Evolutionary conservation across 2,113 vertebrate genomes (phyloP).

Genomic region (Chrysemys picta): DNA sequence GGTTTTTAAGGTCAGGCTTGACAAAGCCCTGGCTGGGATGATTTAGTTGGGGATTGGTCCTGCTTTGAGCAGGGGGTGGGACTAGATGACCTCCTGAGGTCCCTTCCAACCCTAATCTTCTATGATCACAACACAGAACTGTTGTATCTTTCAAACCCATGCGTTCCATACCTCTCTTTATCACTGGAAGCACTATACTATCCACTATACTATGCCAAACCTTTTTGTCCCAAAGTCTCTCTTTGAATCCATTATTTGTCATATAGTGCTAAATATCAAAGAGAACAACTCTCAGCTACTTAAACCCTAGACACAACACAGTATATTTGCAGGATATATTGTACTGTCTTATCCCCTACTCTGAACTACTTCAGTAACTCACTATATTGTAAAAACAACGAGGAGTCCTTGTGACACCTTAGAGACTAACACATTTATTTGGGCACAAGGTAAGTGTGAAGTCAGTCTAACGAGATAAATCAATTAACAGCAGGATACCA

Average conservation of each 20-base stretch:
- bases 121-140: background rate
- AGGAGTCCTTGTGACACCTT: too few relatives aligned
- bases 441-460: too few relatives aligned
- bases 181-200: background rate
- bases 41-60: too few relatives aligned
- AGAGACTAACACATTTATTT: too few relatives aligned
- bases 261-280: background rate
- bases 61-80: too few relatives aligned
- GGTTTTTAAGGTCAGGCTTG: too few relatives aligned
- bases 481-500: too few relatives aligned
- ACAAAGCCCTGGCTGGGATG: too few relatives aligned
- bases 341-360: background rate
- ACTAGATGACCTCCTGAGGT: too few relatives aligned
- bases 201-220: background rate
- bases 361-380: background rate
- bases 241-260: background rate
- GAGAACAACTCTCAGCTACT: background rate
- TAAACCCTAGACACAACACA: background rate
- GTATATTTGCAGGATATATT: background rate
- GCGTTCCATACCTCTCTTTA: background rate
- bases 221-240: background rate
- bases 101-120: too few relatives aligned
- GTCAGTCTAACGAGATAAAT: too few relatives aligned
- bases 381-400: rapidly evolving
- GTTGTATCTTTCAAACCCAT: background rate